A percentile compares a stretch with the other conserved stretches of the same genome.
phyloP scores from a whole-genome alignment of 2,113 vertebrate genomes.

The Archocentrus centrarchus region DNA sequence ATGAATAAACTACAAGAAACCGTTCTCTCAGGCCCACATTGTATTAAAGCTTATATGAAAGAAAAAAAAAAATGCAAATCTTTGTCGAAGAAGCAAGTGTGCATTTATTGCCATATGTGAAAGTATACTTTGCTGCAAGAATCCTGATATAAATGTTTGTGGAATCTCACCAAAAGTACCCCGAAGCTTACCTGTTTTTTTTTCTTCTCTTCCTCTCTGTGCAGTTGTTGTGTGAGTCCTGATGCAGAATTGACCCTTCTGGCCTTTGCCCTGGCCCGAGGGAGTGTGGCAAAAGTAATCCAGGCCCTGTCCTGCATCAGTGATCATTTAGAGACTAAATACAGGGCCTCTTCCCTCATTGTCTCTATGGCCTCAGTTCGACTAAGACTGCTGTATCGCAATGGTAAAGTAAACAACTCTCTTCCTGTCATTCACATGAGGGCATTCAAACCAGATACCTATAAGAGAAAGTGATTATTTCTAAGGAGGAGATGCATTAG shows the following conservation, averaged over 20 bases:
- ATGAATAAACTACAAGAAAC: background rate
- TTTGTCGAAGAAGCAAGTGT: background rate
- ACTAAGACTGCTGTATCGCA: conserved; percentile 91
- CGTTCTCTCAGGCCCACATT: background rate
- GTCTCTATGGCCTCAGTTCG: conserved; percentile 91
- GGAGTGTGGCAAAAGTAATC: conserved; percentile 92
- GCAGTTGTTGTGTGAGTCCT: conserved; percentile 90
- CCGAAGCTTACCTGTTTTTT: background rate
- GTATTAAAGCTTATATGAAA: background rate
- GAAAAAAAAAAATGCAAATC: background rate
- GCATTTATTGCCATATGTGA: background rate
- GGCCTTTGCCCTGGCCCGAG: conserved; percentile 95
- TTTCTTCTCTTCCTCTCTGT: background rate
- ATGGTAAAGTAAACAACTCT: conserved; percentile 80
- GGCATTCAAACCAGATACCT: conserved; percentile 2
- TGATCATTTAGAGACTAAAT: conserved; percentile 85
- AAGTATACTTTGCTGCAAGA: background rate
- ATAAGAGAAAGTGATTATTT: conserved; percentile 24
- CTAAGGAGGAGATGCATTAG: conserved; percentile 19
- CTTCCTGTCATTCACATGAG: background rate
- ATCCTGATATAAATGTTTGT: background rate
- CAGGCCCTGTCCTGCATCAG: conserved; percentile 89
- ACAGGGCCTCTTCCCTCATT: conserved; percentile 89
- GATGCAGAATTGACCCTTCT: conserved; percentile 93
- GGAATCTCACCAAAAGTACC: background rate